Evolutionary conservation across 2,113 vertebrate species (phyloP).

Genomic region (Lates calcarifer): DNA sequence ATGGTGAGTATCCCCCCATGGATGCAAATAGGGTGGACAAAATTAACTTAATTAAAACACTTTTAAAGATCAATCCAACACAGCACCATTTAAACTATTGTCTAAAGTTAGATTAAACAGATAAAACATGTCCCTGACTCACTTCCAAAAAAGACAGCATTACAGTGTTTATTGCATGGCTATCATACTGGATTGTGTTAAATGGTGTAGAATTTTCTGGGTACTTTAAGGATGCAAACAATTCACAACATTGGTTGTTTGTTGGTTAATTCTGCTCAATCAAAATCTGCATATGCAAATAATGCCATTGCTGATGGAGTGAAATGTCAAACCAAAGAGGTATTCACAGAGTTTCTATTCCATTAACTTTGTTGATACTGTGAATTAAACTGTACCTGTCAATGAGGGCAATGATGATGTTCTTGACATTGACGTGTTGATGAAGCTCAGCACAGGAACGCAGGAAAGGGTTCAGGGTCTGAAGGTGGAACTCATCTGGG

Average conservation of each 20-base stretch:
- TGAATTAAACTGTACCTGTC: constrained; percentile 87
- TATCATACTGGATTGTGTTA: background rate
- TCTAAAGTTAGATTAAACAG: no score
- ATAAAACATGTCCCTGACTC: no score
- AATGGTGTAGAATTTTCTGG: no score
- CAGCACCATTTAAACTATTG: no score
- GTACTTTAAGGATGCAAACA: no score
- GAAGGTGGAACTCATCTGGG: constrained; percentile 98
- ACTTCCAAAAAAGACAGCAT: no score
- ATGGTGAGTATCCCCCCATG: no score
- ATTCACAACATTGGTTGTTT: no score
- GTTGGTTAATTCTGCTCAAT: background rate
- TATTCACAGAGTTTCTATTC: background rate
- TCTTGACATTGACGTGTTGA: constrained; percentile 99
- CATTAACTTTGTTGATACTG: background rate
- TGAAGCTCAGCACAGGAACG: constrained; percentile 97
- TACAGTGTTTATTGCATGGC: background rate
- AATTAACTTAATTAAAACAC: no score
- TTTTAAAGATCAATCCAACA: no score
- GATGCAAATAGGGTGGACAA: no score
- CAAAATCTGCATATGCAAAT: background rate
- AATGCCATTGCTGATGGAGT: background rate
- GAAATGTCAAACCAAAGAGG: background rate
- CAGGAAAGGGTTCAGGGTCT: constrained; percentile 97
- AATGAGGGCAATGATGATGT: constrained; percentile 99